phyloP scores from a whole-genome alignment of 2,113 vertebrate species.

The Benitochromis conjunctus region DNA sequence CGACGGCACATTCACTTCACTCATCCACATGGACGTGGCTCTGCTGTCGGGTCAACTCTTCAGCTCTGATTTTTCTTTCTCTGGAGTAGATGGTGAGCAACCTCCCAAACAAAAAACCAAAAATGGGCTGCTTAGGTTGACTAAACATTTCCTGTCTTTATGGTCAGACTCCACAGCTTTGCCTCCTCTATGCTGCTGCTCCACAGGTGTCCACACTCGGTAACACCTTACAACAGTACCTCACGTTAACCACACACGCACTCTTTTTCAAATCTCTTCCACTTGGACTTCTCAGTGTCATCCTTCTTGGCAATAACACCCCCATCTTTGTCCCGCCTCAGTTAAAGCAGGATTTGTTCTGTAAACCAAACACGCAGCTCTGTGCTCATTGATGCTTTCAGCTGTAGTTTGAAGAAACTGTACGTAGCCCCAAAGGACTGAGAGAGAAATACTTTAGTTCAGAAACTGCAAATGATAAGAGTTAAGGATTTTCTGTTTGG shows the following conservation, averaged over 20 bases:
- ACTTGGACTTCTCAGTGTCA: neutral
- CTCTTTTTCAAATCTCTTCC: neutral
- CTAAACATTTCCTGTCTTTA: neutral
- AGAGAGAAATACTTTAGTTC: neutral
- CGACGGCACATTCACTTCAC: neutral
- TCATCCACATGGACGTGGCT: neutral
- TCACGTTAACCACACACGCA: slow-evolving; percentile 5
- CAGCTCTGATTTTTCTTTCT: neutral
- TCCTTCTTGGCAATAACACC: slow-evolving; percentile 12
- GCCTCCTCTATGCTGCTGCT: slow-evolving; percentile 25
- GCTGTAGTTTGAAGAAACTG: neutral
- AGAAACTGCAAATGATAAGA: neutral
- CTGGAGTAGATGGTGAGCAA: too few relatives aligned
- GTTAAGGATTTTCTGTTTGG: neutral
- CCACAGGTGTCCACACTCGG: neutral
- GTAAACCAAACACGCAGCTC: neutral
- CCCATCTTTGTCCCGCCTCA: neutral
- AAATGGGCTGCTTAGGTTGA: neutral
- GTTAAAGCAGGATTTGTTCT: neutral
- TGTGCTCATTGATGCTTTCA: neutral
- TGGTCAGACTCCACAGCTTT: neutral
- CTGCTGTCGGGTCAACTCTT: neutral
- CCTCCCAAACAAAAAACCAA: neutral
- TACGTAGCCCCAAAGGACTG: neutral
- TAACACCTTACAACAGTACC: slow-evolving; percentile 49